phyloP scores from a whole-genome alignment of 2,113 vertebrate species.

The Hippocampus abdominalis region DNA sequence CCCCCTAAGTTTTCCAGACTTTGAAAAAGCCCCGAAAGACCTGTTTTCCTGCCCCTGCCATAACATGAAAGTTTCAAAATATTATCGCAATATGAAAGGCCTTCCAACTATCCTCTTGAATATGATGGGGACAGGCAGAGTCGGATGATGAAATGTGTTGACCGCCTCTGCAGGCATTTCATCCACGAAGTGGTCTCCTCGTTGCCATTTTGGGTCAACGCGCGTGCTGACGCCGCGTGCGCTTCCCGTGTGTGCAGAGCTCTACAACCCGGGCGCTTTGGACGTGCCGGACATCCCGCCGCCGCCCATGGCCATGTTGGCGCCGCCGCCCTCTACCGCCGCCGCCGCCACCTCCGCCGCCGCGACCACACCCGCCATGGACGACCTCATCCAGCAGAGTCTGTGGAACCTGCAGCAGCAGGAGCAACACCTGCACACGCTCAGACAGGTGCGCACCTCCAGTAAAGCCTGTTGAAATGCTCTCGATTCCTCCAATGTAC shows the following conservation, averaged over 20 bases:
- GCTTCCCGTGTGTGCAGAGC: slow-evolving; percentile 63
- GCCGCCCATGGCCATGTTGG: slow-evolving; percentile 67
- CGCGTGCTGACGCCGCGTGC: not conserved
- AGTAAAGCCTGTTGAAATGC: not conserved
- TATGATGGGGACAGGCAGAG: too few relatives aligned
- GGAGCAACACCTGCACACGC: slow-evolving; percentile 91
- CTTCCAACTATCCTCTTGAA: too few relatives aligned
- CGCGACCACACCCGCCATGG: slow-evolving; percentile 74
- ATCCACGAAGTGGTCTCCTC: not conserved
- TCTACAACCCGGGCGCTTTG: slow-evolving; percentile 84
- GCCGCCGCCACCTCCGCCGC: slow-evolving; percentile 50
- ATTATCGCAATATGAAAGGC: too few relatives aligned
- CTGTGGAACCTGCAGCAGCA: slow-evolving; percentile 97
- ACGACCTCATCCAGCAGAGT: slow-evolving; percentile 95
- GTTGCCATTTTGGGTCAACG: not conserved
- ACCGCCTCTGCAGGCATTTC: not conserved
- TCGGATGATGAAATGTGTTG: not conserved
- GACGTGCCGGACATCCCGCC: slow-evolving; percentile 75
- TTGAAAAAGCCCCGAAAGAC: too few relatives aligned
- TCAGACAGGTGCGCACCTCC: slow-evolving; percentile 81
- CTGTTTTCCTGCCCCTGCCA: too few relatives aligned
- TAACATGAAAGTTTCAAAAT: too few relatives aligned
- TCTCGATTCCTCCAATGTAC: too few relatives aligned
- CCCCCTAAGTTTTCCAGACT: too few relatives aligned
- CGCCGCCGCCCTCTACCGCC: slow-evolving; percentile 54